Base-by-base conservation (phyloP, 2,888 invertebrate genomes). In the Athrips mouffetella region DNA sequence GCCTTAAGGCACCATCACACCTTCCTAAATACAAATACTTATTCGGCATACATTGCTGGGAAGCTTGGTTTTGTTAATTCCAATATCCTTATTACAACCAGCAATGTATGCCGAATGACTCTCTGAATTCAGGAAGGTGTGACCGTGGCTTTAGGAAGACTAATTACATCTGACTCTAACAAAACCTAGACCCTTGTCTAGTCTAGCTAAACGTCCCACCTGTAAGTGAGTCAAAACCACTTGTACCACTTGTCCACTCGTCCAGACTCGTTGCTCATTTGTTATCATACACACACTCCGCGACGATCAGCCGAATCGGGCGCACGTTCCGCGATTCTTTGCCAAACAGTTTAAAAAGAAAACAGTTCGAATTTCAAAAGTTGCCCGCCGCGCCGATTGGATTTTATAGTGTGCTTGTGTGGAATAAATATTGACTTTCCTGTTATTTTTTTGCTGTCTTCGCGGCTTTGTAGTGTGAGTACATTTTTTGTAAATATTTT, bases 271-370 rank as follows among this genome's bases (percentile, higher is more conserved):
- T 51, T 56, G 58, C 47, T 59, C 56, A 56, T 51, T 59, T 67
- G 68, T 81, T 80, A 77, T 79, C 80, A 77, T 72, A n/a, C n/a
- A n/a, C n/a, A n/a, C n/a, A n/a, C n/a, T 71, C 74, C 60, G 65
- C 72, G 73, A 60, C 70, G 62, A 59, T 62, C 59, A 60, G 63
- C 58, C 60, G 62, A 21, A 52, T 54, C 49, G 67, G 53, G 57
- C 72, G 74, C 72, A 62, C 70, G 76, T 67, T 65, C 56, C 62
- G 57, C 52, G 48, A 51, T 45, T 47, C 51, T 46, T 53, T 50
- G 42, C 54, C 51, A 49, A 48, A 57, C 47, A 33, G 30, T 50
- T 57, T 51, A 54, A 45, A 50, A 51, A 39, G 47, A 46, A 52
- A 50, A 35, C 7, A 35, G 16, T 20, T 37, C 35, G 20, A 11